Evolutionary conservation across 2,113 vertebrate genomes (phyloP), one percentile per base, ranked within the genome.

Genomic region (Rhizomys pruinosus): DNA sequence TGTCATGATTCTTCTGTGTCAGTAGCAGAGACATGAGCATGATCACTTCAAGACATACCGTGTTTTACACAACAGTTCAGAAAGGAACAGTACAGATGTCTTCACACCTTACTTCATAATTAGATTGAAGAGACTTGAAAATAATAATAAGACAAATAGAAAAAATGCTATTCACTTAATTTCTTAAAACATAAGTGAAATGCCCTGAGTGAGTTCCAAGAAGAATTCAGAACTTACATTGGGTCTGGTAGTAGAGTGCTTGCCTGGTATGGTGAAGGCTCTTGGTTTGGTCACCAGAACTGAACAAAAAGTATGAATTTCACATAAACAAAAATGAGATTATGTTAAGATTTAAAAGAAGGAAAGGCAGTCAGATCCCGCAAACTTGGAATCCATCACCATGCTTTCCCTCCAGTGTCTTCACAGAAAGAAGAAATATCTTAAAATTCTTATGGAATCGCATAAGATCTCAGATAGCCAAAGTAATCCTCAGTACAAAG

Each of bases 61-160:
- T 37, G 37, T 90, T 95, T 82, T 90, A 90, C 6, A 37, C 10
- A 85, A 80, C 8, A 95, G 68, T 25, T 91, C 90, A 91, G 20
- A 5, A 96, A 78, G 1, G 87, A 42, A 89, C 66, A 80, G 3
- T 63, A 80, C 84, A 77, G 87, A 77, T 95, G 52, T 1, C 34
- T 94, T 95, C 39, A 87, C 10, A 91, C 86, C 23, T 55, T 39
- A 68, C 42, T 85, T 15, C 0, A 0, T 0, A 71, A 4, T 93
- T 88, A 72, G 9, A 73, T 10, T 68, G 15, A 42, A 91, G 47
- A 0, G 22, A 76, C 44, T 71, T 93, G 1, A 82, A 78, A 91
- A 66, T 23, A 85, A 88, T 23, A 76, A 64, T 1, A 34, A 13
- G 7, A 39, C 22, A 93, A 74, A 84, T 57, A 68, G 15, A 8